Base-by-base conservation (phyloP, 2,888 invertebrate species). In the Neoitamus cyanurus region DNA sequence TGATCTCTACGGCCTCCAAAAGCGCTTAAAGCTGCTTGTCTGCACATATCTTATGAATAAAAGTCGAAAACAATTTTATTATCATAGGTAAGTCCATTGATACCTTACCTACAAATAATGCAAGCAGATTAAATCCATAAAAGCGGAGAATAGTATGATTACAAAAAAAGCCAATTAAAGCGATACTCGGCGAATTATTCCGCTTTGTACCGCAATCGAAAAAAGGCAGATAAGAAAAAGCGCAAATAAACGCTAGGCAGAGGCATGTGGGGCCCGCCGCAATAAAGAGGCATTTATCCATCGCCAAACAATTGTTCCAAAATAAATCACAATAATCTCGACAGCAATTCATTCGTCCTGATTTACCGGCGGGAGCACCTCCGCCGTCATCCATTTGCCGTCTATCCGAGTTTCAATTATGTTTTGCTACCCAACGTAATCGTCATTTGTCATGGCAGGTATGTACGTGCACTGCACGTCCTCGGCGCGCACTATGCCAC, bases 361-460 rank as follows among this genome's bases (percentile, higher is more conserved):
- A 75, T 75, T 75, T 75, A 75, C 58, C 25, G 25, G 25, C 48
- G 48, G 48, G 7, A 7, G 48, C 48, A 28, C 46, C 42, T 46
- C 46, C 46, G 30, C 28, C 30, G 42, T 31, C 31, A 20, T 30
- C 78, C 13, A 78, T 78, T 28, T 31, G 34, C 70, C 31, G 34
- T 30, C 78, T 20, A 78, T 78, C 46, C 48, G 34, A 58, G 58
- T 78, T 48, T 48, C 78, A 78, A 78, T 78, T 78, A 78, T 58
- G n/a, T 31, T 7, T 36, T 3, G 5, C 42, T 42, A 15, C 9
- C n/a, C 46, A 30, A 20, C 58, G 58, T 30, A 78, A 78, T 78
- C 48, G 48, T 78, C 78, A 58, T 78, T 78, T 58, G 78, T 78
- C 78, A 78, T 78, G 78, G 58, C 78, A 78, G 78, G 78, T 78